These are phyloP conservation scores for Sinonovacula constricta DNA, from an alignment of 1,140 invertebrate species.

Conservation along the genomic window DNA sequence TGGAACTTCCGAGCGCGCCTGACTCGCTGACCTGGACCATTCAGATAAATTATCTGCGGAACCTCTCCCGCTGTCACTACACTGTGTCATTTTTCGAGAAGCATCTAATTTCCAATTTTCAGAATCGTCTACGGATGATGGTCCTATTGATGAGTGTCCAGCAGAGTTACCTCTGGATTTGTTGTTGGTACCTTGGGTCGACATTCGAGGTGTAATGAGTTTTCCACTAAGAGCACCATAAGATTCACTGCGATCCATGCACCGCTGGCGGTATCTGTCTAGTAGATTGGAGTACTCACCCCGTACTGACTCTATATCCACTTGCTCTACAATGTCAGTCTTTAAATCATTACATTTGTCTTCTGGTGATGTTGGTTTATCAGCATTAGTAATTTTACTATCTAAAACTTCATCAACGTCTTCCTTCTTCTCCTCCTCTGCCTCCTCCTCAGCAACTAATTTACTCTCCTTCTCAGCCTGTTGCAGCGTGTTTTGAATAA, in stretches of 20 bases:
- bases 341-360: constrained; percentile 2
- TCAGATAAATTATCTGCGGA: constrained; percentile 43
- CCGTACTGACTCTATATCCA: constrained; percentile 19
- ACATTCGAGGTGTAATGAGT: constrained; percentile 29
- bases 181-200: background rate
- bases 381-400: no score
- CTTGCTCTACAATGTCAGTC: background rate
- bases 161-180: background rate
- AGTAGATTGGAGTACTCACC: constrained; percentile 42
- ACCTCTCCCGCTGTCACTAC: constrained; percentile 47
- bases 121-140: no score
- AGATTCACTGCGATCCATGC: constrained; percentile 42
- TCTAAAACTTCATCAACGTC: constrained; percentile 7
- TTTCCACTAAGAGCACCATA: constrained; percentile 36
- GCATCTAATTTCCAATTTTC: no score
- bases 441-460: background rate
- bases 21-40: constrained; percentile 15
- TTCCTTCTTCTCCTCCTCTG: background rate
- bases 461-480: background rate
- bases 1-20: constrained; percentile 15
- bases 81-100: background rate
- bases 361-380: no score
- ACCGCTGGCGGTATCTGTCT: constrained; percentile 31
- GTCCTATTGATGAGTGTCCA: background rate
- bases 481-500: constrained; percentile 22